A percentile compares a stretch with the other conserved stretches of the same genome.
Conservation (phyloP, 2,888 invertebrate genomes). For the Xanthia togata region DNA sequence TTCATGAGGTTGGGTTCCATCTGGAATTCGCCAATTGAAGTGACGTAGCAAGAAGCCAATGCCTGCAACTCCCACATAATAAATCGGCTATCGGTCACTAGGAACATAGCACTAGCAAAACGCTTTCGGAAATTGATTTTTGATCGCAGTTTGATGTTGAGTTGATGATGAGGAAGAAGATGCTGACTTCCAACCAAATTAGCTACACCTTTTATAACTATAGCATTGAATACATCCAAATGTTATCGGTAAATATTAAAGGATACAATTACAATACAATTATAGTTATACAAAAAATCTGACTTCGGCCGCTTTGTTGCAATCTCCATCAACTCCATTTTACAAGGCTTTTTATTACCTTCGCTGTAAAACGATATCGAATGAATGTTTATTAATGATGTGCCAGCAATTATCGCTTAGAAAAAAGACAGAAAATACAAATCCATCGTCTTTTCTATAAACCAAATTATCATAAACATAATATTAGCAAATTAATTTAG, state of each 20-base stretch:
- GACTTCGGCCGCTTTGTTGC: background rate
- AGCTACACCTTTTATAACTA: too few relatives aligned
- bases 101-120: too few relatives aligned
- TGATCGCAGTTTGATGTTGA: too few relatives aligned
- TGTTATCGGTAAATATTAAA: conserved; percentile 6
- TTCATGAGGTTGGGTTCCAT: too few relatives aligned
- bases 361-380: background rate
- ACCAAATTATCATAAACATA: conserved; percentile 26
- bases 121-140: too few relatives aligned
- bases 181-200: too few relatives aligned
- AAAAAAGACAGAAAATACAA: conserved; percentile 19
- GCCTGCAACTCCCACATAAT: too few relatives aligned
- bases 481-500: conserved; percentile 41
- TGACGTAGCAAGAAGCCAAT: too few relatives aligned
- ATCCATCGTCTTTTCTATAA: conserved; percentile 23
- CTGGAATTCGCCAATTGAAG: too few relatives aligned
- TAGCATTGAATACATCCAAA: background rate
- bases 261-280: too few relatives aligned
- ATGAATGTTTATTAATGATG: conserved; percentile 5
- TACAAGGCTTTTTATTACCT: conserved; percentile 24
- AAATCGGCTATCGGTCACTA: too few relatives aligned
- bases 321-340: background rate
- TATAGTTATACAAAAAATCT: background rate
- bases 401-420: conserved; percentile 21
- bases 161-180: too few relatives aligned